Percentiles rank a stretch among this genome's conserved stretches.
These are phyloP conservation scores for Sander lucioperca DNA, from an alignment of 2,113 vertebrate genomes.

Conservation along the genomic window DNA sequence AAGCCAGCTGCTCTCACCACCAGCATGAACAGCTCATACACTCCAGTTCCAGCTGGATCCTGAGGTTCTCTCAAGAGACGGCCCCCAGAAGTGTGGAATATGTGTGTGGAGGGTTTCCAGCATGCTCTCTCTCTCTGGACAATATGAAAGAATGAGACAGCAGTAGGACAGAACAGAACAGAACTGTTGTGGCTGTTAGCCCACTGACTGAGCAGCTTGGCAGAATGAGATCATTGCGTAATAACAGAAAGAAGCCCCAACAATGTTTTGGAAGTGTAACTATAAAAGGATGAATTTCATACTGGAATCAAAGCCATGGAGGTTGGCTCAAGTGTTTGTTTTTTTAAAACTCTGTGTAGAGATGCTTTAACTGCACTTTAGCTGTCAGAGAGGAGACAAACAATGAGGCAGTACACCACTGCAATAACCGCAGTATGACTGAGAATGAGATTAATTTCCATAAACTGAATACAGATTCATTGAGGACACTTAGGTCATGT, in stretches of 20 bases:
- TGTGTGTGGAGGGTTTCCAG: slow-evolving; percentile 48
- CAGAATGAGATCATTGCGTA: slow-evolving; percentile 50
- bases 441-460: slow-evolving; percentile 1
- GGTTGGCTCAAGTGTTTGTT: slow-evolving; percentile 22
- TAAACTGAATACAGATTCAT: slow-evolving; percentile 9
- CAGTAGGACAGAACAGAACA: slow-evolving; percentile 18
- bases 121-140: neutral
- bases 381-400: slow-evolving; percentile 23
- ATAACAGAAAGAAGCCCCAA: slow-evolving; percentile 41
- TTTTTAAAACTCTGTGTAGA: neutral
- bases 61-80: slow-evolving; percentile 43
- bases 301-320: slow-evolving; percentile 40
- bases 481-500: neutral
- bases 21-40: slow-evolving; percentile 32
- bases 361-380: slow-evolving; percentile 30
- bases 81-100: slow-evolving; percentile 7
- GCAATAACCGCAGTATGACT: neutral
- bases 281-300: slow-evolving; percentile 59
- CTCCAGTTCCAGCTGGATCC: slow-evolving; percentile 42
- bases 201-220: slow-evolving; percentile 44
- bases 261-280: slow-evolving; percentile 53
- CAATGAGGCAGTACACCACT: neutral
- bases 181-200: slow-evolving; percentile 40
- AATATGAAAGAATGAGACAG: slow-evolving; percentile 40
- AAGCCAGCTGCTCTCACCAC: slow-evolving; percentile 72